A percentile compares a stretch with the other conserved stretches of the same genome.
These are phyloP conservation scores for Eustalomyia histrio DNA, from an alignment of 2,888 invertebrate species.

Conservation along the genomic window DNA sequence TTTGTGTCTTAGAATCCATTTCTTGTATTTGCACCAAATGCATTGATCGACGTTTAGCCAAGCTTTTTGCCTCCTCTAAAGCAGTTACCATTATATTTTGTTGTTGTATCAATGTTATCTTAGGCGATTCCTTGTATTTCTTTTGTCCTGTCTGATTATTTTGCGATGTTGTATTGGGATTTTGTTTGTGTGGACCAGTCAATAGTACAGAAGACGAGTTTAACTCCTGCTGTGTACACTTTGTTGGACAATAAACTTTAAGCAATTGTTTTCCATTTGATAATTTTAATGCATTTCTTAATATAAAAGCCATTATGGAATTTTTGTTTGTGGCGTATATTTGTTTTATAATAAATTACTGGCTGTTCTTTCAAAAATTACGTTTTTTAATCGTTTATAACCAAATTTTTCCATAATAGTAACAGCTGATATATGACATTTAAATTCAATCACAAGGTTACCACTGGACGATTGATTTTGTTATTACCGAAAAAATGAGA, in stretches of 20 bases:
- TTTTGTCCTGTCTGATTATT: slow-evolving; percentile 1
- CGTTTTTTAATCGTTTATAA: neutral
- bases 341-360: slow-evolving; percentile 35
- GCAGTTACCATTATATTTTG: slow-evolving; percentile 82
- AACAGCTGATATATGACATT: neutral
- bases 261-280: neutral
- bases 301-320: slow-evolving; percentile 37
- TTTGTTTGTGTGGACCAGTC: neutral
- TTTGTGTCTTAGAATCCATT: slow-evolving; percentile 84
- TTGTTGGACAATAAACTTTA: neutral
- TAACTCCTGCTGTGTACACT: neutral
- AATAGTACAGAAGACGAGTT: neutral
- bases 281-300: slow-evolving; percentile 20
- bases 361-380: neutral
- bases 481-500: neutral
- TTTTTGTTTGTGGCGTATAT: neutral
- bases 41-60: slow-evolving; percentile 85
- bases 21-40: slow-evolving; percentile 86
- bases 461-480: neutral
- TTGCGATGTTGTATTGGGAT: neutral
- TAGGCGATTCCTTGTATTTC: slow-evolving; percentile 68
- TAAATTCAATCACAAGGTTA: neutral
- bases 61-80: slow-evolving; percentile 85
- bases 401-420: neutral
- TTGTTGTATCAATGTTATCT: slow-evolving; percentile 85